These are phyloP conservation scores for Umimayanthus chanpuru DNA, from an alignment of 92 coral and sea anemone species.

Conservation along the genomic window DNA sequence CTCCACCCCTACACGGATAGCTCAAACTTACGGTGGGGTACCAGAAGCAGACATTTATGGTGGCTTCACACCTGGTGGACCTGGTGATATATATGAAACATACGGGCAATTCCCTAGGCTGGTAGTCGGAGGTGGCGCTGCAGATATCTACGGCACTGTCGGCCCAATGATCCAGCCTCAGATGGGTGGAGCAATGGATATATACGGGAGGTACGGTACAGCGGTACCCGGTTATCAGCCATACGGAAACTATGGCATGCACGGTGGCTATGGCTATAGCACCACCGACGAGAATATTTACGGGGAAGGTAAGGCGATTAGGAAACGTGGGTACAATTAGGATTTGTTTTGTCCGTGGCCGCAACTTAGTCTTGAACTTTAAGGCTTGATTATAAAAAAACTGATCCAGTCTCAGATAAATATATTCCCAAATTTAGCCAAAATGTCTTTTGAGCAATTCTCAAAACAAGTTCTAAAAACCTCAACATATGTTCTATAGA, in stretches of 20 bases:
- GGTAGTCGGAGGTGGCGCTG: not conserved
- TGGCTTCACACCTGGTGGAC: not conserved
- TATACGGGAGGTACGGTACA: constrained; percentile 2
- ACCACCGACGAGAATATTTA: not conserved
- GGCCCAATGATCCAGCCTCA: not conserved
- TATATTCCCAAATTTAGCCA: too few relatives aligned
- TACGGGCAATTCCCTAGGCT: not conserved
- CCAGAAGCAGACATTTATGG: constrained; percentile 7
- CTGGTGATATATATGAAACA: constrained; percentile 7
- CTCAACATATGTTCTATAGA: too few relatives aligned
- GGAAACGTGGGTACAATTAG: not conserved
- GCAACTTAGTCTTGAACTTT: not conserved
- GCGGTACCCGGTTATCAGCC: not conserved
- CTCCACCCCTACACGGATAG: not conserved
- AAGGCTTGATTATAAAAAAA: too few relatives aligned
- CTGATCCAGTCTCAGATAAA: too few relatives aligned
- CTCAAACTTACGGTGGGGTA: not conserved
- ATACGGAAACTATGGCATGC: constrained; percentile 8
- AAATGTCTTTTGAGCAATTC: too few relatives aligned
- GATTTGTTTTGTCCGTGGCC: not conserved
- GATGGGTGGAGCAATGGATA: not conserved
- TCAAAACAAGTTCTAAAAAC: too few relatives aligned
- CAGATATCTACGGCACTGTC: constrained; percentile 20
- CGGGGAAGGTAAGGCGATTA: constrained; percentile 4
- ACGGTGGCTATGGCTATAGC: not conserved